A percentile compares a stretch with the other conserved stretches of the same genome.
Conservation (phyloP, 2,797 vertebrate genomes). For the Psittacula echo region DNA sequence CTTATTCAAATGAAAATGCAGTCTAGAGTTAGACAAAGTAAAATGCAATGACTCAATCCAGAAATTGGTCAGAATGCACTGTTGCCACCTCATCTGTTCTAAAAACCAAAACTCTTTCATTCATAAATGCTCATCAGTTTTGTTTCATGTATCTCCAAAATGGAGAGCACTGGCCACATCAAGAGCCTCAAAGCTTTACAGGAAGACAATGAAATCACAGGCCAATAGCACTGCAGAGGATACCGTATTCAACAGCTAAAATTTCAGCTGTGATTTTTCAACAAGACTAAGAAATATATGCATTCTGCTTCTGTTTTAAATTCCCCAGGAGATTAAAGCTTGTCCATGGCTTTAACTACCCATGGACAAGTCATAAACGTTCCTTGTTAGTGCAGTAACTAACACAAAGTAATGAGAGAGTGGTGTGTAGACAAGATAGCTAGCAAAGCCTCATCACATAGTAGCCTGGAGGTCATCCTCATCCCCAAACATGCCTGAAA, state of each 20-base stretch:
- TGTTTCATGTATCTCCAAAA: not conserved
- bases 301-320: not conserved
- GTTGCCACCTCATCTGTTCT: not conserved
- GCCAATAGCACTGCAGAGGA: not conserved
- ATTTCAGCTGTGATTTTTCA: not conserved
- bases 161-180: not conserved
- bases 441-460: accelerated
- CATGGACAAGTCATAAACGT: not conserved
- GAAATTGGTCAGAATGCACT: not conserved
- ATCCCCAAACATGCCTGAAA: not conserved
- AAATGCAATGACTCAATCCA: not conserved
- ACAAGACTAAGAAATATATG: not conserved
- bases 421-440: not conserved
- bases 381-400: not conserved
- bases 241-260: not conserved
- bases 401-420: not conserved
- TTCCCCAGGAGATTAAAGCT: not conserved
- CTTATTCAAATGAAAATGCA: not conserved
- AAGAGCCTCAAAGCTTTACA: not conserved
- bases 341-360: not conserved
- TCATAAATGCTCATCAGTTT: not conserved
- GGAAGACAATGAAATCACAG: not conserved
- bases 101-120: not conserved
- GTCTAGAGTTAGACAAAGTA: not conserved
- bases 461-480: not conserved